Conservation (phyloP, 1,140 invertebrate genomes). For the Diachasmimorpha longicaudata region DNA sequence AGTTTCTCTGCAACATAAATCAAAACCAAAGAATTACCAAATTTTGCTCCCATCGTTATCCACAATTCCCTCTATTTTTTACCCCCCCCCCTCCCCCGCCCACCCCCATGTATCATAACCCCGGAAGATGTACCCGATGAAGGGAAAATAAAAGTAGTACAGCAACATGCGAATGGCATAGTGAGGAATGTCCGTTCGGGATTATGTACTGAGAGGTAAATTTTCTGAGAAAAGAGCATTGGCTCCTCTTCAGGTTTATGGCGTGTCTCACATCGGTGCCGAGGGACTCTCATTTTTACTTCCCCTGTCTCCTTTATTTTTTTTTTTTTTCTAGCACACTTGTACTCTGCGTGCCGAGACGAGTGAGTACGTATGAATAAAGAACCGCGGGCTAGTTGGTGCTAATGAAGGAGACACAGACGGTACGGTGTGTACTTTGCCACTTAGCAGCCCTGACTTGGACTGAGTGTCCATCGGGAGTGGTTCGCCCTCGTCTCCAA, state of each 20-base stretch:
- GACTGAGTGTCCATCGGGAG: background rate
- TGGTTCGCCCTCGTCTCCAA: background rate
- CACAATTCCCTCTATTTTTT: background rate
- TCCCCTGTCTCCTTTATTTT: background rate
- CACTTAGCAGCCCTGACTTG: constrained; percentile 45
- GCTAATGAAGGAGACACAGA: constrained; percentile 58
- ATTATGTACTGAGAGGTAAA: constrained; percentile 28
- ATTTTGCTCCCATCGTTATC: background rate
- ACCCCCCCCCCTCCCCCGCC: background rate
- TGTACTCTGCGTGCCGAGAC: background rate
- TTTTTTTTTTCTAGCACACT: constrained; percentile 3
- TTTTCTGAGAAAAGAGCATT: constrained; percentile 50
- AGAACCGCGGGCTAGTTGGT: constrained; percentile 39
- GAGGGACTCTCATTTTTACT: constrained; percentile 16
- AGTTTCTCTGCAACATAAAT: constrained; percentile 63
- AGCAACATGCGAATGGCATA: constrained; percentile 4
- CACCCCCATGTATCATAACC: background rate
- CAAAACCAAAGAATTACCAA: constrained; percentile 30
- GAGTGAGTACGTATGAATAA: background rate
- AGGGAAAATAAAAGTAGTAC: background rate
- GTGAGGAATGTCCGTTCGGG: constrained; percentile 6
- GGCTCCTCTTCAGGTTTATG: constrained; percentile 44
- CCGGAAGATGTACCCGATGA: background rate
- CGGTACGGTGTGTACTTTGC: constrained; percentile 50
- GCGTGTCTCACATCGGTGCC: constrained; percentile 46